These are phyloP conservation scores for Amphilophus citrinellus DNA, from an alignment of 2,113 vertebrate genomes.

Conservation along the genomic window DNA sequence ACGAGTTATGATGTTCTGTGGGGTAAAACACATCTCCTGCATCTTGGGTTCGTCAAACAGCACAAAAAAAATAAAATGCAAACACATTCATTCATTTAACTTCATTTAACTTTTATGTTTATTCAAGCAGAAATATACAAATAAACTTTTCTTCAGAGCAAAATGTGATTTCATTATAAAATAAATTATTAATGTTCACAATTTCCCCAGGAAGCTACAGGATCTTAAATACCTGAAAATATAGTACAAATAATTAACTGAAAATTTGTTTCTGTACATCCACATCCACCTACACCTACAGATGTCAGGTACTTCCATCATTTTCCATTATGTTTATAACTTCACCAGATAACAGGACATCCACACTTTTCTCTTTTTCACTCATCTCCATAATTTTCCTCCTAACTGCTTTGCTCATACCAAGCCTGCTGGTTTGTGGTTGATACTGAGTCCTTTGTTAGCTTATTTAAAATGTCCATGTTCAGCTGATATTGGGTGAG, in stretches of 20 bases:
- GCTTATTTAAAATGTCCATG: neutral
- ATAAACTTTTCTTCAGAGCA: neutral
- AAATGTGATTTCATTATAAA: neutral
- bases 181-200: neutral
- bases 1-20: neutral
- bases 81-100: neutral
- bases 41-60: fast-evolving
- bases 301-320: too few relatives aligned
- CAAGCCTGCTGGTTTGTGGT: too few relatives aligned
- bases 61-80: neutral
- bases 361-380: too few relatives aligned
- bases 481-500: neutral
- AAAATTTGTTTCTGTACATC: too few relatives aligned
- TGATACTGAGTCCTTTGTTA: neutral
- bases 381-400: too few relatives aligned
- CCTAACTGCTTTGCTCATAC: too few relatives aligned
- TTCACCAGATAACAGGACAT: too few relatives aligned
- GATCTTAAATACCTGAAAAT: neutral
- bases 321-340: too few relatives aligned
- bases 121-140: neutral
- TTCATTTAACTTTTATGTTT: neutral
- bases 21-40: neutral
- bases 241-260: too few relatives aligned
- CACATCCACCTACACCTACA: too few relatives aligned
- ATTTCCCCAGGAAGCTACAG: neutral